Evolutionary conservation across 1,140 invertebrate species (phyloP), one percentile per base, ranked within the genome.

Genomic region (Drosophila guanche): DNA sequence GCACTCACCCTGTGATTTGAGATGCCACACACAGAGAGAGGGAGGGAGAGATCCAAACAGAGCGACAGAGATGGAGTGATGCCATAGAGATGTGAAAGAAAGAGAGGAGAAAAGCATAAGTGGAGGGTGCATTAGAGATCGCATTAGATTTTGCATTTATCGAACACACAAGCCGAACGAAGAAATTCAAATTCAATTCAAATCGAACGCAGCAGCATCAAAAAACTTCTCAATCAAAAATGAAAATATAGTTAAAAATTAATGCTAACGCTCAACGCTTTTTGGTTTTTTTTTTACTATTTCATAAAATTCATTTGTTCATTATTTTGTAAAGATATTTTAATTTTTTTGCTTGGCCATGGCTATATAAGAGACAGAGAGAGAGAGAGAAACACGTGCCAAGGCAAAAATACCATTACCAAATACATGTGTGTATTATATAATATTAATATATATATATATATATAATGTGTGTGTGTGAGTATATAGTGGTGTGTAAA

Each of bases 1-100:
- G 90, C 95, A 94, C 68, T 96, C 95, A 48, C 94, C 93, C 94
- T 96, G 89, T 60, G 10, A 93, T 93, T 77, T 25, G 23, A 41
- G 45, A 12, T 20, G 16, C n/a, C 48, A 33, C 25, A 51, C 7
- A n/a, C 16, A 20, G 16, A 20, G 16, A 20, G 37, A 53, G 41
- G 45, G 29, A 33, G 16, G 16, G 37, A 53, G 41, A 51, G 29
- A 33, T 33, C 3, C 40, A 53, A 51, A 51, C 7, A 20, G 23
- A 51, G 22, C 41, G 29, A 54, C 4, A 27, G n/a, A 33, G 42
- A 47, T 33, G 45, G 48, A 55, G 61, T 10, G 16, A 20, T 33
- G 4, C 20, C 6, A 52, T 8, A 22, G 33, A 40, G 7, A 50
- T 37, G 51, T 40, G 42, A 52, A 42, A 62, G 57, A 69, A 53